Evolutionary conservation across 2,113 vertebrate species (phyloP).

Genomic region (Axis porcinus): DNA sequence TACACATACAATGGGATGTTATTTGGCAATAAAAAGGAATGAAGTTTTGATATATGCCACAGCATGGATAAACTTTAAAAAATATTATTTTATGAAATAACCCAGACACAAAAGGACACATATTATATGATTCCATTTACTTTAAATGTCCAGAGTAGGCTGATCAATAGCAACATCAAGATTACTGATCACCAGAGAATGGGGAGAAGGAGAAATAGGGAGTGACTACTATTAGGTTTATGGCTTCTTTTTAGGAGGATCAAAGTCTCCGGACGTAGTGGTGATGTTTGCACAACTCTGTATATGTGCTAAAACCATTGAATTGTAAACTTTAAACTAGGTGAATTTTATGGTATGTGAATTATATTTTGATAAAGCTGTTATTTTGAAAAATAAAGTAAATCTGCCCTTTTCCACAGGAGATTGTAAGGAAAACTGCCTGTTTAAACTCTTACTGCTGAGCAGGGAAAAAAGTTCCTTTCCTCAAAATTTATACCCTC

Average conservation of each 20-base stretch:
- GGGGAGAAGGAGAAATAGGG: background rate
- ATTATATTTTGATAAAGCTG: background rate
- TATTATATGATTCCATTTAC: background rate
- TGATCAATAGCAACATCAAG: background rate
- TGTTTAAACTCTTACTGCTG: background rate
- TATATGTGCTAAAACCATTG: background rate
- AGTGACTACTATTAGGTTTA: background rate
- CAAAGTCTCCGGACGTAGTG: background rate
- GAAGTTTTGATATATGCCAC: background rate
- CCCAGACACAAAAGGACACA: background rate
- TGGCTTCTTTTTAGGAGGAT: background rate
- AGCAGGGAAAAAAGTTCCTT: background rate
- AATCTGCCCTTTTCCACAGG: background rate
- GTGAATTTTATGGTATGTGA: background rate
- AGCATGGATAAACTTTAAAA: background rate
- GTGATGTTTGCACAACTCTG: background rate
- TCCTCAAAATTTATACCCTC: background rate
- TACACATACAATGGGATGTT: background rate
- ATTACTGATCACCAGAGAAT: background rate
- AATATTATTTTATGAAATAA: background rate
- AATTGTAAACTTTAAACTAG: background rate
- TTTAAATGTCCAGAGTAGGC: background rate
- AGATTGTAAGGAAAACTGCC: background rate
- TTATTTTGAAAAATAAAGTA: background rate
- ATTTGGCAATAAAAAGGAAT: background rate